These are phyloP conservation scores for Microctenopoma stevenorrisi DNA, from an alignment of 2,797 vertebrate genomes.

Conservation along the genomic window DNA sequence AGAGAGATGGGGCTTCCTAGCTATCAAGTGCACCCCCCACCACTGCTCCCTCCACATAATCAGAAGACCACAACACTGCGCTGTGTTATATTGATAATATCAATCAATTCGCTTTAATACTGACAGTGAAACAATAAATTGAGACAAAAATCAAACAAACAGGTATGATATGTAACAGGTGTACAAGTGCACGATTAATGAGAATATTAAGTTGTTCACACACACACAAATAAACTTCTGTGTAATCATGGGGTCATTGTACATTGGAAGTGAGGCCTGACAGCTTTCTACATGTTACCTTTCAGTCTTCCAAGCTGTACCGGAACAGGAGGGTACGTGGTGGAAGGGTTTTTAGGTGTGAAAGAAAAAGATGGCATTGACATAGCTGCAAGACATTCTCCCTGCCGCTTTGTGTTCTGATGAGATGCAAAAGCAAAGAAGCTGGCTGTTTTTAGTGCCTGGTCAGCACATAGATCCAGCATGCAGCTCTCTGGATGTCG, in stretches of 20 bases:
- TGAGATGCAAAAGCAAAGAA: slow-evolving; percentile 34
- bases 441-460: slow-evolving; percentile 40
- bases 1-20: neutral
- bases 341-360: neutral
- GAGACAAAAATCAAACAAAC: too few species aligned
- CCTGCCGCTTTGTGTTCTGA: slow-evolving; percentile 30
- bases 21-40: slow-evolving; percentile 8
- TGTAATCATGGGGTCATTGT: slow-evolving; percentile 17
- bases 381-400: slow-evolving; percentile 22
- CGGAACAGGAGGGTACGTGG: neutral
- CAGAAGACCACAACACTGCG: too few species aligned
- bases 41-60: neutral
- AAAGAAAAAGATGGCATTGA: neutral
- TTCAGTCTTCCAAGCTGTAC: slow-evolving; percentile 6
- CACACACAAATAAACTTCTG: slow-evolving; percentile 47
- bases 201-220: too few species aligned
- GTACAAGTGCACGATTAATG: too few species aligned
- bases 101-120: too few species aligned
- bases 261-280: slow-evolving; percentile 29
- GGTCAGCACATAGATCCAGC: slow-evolving; percentile 49
- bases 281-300: slow-evolving; percentile 38
- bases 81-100: too few species aligned
- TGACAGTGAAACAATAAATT: too few species aligned
- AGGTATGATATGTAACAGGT: too few species aligned
- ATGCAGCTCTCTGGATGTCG: slow-evolving; percentile 11